Evolutionary conservation across 2,113 vertebrate species (phyloP).

Genomic region (Recurvirostra avosetta): DNA sequence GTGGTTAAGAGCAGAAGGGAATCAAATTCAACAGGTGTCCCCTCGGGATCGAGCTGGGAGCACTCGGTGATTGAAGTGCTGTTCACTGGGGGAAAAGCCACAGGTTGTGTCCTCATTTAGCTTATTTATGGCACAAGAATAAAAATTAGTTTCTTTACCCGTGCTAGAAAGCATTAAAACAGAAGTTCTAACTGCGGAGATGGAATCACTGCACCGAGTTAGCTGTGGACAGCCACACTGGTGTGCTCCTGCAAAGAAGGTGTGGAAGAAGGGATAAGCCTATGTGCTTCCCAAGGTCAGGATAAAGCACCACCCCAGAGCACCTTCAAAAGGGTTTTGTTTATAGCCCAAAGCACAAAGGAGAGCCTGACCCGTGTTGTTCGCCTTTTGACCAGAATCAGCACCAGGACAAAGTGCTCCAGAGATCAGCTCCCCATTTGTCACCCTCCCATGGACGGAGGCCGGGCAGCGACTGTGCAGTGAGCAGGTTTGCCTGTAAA

Average conservation of each 20-base stretch:
- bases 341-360: neutral
- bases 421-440: neutral
- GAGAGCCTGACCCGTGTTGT: neutral
- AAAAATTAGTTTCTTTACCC: neutral
- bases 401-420: neutral
- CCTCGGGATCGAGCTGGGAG: neutral
- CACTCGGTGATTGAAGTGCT: neutral
- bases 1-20: neutral
- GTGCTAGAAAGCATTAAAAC: neutral
- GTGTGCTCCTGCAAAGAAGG: neutral
- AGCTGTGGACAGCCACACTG: neutral
- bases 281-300: neutral
- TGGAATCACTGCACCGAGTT: neutral
- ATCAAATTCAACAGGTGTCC: neutral
- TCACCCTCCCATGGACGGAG: neutral
- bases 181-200: neutral
- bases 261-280: neutral
- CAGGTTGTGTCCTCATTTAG: neutral
- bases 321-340: neutral
- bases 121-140: no score
- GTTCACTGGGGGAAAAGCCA: neutral
- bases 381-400: neutral
- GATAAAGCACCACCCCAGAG: neutral
- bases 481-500: neutral
- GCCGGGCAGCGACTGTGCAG: neutral